Conservation (phyloP, 1,140 invertebrate species). For the Pseudomyrmex flavicornis region DNA sequence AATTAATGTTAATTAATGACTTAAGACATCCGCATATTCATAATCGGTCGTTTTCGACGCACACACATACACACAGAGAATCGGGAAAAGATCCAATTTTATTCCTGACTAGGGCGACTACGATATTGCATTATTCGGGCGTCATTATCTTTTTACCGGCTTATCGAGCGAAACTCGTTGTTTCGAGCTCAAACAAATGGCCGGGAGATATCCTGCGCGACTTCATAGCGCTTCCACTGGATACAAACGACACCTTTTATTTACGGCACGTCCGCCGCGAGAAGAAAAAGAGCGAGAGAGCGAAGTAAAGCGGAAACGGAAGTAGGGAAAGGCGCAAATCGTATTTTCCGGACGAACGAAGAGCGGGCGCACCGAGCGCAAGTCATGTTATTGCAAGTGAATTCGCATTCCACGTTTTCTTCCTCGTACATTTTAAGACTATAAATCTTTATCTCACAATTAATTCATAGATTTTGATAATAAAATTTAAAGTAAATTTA, state of each 20-base stretch:
- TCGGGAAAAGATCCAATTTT: conserved; percentile 1
- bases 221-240: conserved; percentile 24
- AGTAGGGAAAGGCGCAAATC: conserved; percentile 58
- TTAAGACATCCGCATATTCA: not conserved
- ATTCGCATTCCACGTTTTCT: conserved; percentile 14
- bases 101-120: not conserved
- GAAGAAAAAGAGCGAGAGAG: conserved; percentile 41
- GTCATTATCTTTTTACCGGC: conserved; percentile 50
- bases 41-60: not conserved
- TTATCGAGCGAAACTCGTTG: conserved; percentile 49
- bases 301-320: conserved; percentile 33
- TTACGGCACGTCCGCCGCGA: conserved; percentile 36
- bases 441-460: conserved; percentile 19
- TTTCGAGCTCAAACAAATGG: conserved; percentile 55
- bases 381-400: not conserved
- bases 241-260: conserved; percentile 66
- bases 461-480: conserved; percentile 27
- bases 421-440: not conserved
- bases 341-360: conserved; percentile 66
- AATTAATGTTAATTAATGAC: not conserved
- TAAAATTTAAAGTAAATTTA: conserved; percentile 34
- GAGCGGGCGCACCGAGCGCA: conserved; percentile 2
- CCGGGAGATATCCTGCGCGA: conserved; percentile 48
- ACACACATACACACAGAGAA: not conserved
- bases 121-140: conserved; percentile 56